Evolutionary conservation across 2,113 vertebrate species (phyloP), one percentile per base, ranked within the genome.

Genomic region (Dicaeum eximium): DNA sequence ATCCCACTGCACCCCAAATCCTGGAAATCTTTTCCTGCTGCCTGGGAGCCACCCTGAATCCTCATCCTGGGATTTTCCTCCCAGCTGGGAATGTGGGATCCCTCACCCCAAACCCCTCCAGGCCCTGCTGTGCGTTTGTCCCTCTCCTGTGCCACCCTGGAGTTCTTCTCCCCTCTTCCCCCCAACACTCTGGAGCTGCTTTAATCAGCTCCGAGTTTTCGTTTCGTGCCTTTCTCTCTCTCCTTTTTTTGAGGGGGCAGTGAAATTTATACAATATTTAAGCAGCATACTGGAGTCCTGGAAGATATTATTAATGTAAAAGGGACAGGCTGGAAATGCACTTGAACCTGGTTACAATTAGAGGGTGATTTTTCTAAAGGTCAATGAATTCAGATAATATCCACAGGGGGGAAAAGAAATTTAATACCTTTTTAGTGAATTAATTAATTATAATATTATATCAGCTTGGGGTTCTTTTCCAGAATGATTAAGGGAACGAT

Each of bases 371-470:
- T 99, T 98, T 98, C 98, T 98, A 99, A 99, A 99, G 99, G 99
- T 99, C 99, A 99, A 99, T 99, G 99, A 99, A 99, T 99, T 99
- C 99, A 98, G 98, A 99, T 99, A 98, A 99, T 99, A 99, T 99
- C 99, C 99, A 99, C 98, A 98, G 99, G 99, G 98, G 98, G 99
- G 98, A 98, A 97, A 98, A 98, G 98, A 98, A 99, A 99, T 99
- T 99, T 99, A 99, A 99, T 99, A 99, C 99, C 98, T 99, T 98
- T 99, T 99, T 99, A 99, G 98, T 98, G 99, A 99, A 99, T 99
- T 99, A 99, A 99, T 99, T 99, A 99, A 99, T 99, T 99, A 99
- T 99, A 99, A 99, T 99, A 99, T 99, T 99, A 99, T 99, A 99
- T 98, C 98, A 97, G 98, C 99, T 99, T 98, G 98, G 98, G 98